Conservation (phyloP, 2,888 invertebrate species). For the Parasteatoda lunata region DNA sequence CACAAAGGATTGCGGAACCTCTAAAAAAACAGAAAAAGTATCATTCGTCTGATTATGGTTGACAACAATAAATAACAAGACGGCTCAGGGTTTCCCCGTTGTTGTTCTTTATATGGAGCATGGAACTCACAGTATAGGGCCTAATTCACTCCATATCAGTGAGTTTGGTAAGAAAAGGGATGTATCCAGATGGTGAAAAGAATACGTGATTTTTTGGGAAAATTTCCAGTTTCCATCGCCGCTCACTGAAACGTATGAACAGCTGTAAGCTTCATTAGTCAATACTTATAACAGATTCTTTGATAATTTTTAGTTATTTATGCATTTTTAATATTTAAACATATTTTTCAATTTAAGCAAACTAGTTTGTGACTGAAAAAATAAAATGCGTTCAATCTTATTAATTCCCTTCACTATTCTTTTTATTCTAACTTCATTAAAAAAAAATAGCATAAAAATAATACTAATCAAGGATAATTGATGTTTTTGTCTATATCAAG, state of each 20-base stretch:
- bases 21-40: constrained; percentile 61
- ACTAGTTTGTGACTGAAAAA: too few relatives aligned
- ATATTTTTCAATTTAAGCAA: too few relatives aligned
- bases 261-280: neutral
- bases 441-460: too few relatives aligned
- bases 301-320: neutral
- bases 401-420: too few relatives aligned
- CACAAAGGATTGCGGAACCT: constrained; percentile 63
- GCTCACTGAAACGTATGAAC: constrained; percentile 1
- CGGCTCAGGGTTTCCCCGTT: constrained; percentile 37
- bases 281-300: too few relatives aligned
- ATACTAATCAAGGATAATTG: too few relatives aligned
- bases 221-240: neutral
- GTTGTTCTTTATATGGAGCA: constrained; percentile 4
- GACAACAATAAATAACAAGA: constrained; percentile 63
- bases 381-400: too few relatives aligned
- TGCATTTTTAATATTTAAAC: too few relatives aligned
- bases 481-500: too few relatives aligned
- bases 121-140: neutral
- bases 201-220: constrained; percentile 29
- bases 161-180: constrained; percentile 18
- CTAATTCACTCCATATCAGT: constrained; percentile 18
- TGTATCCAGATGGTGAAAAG: constrained; percentile 38
- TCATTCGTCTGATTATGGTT: constrained; percentile 45
- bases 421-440: too few relatives aligned